Base-by-base conservation (phyloP, 2,888 invertebrate genomes). In the Linyphia triangularis region DNA sequence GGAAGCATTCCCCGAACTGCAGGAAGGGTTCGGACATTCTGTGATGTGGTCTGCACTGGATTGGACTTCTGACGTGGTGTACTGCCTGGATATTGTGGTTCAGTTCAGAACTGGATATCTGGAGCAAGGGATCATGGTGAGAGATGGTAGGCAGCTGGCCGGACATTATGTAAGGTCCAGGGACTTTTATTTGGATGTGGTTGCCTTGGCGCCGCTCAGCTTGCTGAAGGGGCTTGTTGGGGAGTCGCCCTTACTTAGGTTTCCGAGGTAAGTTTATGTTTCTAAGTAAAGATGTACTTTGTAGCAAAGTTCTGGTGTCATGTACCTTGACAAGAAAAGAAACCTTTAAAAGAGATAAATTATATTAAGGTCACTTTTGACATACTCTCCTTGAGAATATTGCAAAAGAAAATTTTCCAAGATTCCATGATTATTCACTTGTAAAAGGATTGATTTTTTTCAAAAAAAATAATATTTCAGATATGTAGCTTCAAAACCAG, bases 101-200 rank as follows among this genome's bases (percentile, higher is more conserved):
- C 98, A 98, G 93, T 95, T 98, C 91, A 94, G 98, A 90, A 98
- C 98, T 67, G 98, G 98, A 22, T 98, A 98, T 93, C 94, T 98
- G 92, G 98, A 98, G 93, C 97, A 97, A 92, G 98, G 98, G 57
- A 95, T 98, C 28, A 97, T 98, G 96, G 96, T 98, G 63, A 97
- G 97, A 93, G 96, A 98, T 93, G 96, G 96, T 89, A 96, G 95
- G 92, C 98, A 98, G 92, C 94, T 98, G 90, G 97, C 98, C 85
- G 95, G 95, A 90, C 97, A 98, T 93, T 98, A 98, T 93, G 93
- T 97, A 90, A 94, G 95, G 90, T 97, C 98, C 30, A 95, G 95
- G 91, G 95, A 96, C 90, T 98, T 98, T 92, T 94, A 97, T 63
- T 93, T 98, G 91, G 98, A 98, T 93, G 93, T 98, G 90, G 93